Percentiles rank a stretch among this genome's conserved stretches.
Conservation (phyloP, 35 echinoderm and acorn worm genomes). For the Strongylocentrotus purpuratus region DNA sequence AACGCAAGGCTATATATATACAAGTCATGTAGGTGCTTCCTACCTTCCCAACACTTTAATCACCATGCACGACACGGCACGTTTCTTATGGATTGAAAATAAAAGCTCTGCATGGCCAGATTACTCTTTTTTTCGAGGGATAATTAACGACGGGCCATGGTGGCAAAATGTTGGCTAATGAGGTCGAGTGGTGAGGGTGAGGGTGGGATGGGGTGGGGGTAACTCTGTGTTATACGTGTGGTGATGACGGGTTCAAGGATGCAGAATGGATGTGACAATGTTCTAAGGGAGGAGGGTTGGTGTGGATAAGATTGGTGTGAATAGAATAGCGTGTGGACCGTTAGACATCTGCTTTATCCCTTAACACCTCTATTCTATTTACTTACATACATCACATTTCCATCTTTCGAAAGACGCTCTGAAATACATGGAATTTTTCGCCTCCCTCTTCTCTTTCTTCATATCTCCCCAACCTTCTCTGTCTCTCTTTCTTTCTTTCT, state of each 20-base stretch:
- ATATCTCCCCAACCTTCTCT: not conserved
- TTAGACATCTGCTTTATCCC: not conserved
- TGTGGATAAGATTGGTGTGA: conserved; percentile 3
- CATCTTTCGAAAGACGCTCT: not conserved
- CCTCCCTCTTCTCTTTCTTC: not conserved
- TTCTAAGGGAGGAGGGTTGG: not conserved
- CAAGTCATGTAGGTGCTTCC: too few relatives aligned
- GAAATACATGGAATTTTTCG: not conserved
- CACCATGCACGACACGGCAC: not conserved
- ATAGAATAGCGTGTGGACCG: not conserved
- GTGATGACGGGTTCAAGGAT: not conserved
- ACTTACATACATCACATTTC: not conserved
- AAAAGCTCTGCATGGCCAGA: not conserved
- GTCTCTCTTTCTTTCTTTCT: not conserved
- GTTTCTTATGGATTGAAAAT: not conserved
- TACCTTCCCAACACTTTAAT: not conserved
- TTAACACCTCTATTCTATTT: not conserved
- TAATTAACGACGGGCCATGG: not conserved
- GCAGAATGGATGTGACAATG: not conserved
- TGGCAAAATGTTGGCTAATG: not conserved
- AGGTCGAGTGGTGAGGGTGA: not conserved
- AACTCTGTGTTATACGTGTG: not conserved
- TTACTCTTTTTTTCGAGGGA: not conserved
- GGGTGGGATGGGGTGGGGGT: not conserved
- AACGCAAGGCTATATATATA: too few relatives aligned